phyloP scores from a whole-genome alignment of 2,113 vertebrate genomes.

The Scortum barcoo region DNA sequence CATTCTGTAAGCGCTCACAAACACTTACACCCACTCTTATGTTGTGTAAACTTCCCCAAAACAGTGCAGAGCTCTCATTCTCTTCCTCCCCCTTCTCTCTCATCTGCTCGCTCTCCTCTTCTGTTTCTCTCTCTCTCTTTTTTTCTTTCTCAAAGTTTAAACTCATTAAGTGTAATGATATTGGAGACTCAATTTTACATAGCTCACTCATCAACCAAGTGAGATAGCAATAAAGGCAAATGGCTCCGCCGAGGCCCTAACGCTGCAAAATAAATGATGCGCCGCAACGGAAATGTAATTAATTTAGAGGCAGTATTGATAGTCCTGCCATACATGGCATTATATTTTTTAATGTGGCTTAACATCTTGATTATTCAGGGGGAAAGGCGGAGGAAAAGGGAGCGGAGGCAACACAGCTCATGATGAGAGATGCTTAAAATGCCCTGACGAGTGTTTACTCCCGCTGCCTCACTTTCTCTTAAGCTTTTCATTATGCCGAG shows the following conservation, averaged over 20 bases:
- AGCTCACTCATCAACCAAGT: conserved; percentile 96
- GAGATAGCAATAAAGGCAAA: conserved; percentile 98
- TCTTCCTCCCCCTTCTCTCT: conserved; percentile 49
- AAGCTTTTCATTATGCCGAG: conserved; percentile 83
- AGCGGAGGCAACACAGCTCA: conserved; percentile 68
- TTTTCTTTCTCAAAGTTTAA: conserved; percentile 88
- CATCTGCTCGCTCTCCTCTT: conserved; percentile 50
- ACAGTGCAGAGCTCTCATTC: conserved; percentile 57
- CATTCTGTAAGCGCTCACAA: conserved; percentile 72
- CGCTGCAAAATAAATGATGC: conserved; percentile 99
- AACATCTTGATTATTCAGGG: conserved; percentile 93
- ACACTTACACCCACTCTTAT: conserved; percentile 77
- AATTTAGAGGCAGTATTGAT: conserved; percentile 99
- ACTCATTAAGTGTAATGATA: conserved; percentile 96
- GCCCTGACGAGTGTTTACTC: conserved; percentile 80
- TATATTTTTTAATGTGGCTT: conserved; percentile 99
- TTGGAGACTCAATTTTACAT: conserved; percentile 97
- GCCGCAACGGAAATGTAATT: conserved; percentile 99
- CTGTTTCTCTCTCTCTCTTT: conserved; percentile 55
- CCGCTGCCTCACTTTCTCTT: conserved; percentile 79
- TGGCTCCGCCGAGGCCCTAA: conserved; percentile 97
- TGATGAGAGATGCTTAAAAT: conserved; percentile 81
- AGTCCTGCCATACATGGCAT: conserved; percentile 97
- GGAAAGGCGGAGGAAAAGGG: conserved; percentile 62
- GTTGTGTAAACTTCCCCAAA: conserved; percentile 74